Base-by-base conservation (phyloP, 2,797 vertebrate genomes). In the Phrynocephalus forsythii region DNA sequence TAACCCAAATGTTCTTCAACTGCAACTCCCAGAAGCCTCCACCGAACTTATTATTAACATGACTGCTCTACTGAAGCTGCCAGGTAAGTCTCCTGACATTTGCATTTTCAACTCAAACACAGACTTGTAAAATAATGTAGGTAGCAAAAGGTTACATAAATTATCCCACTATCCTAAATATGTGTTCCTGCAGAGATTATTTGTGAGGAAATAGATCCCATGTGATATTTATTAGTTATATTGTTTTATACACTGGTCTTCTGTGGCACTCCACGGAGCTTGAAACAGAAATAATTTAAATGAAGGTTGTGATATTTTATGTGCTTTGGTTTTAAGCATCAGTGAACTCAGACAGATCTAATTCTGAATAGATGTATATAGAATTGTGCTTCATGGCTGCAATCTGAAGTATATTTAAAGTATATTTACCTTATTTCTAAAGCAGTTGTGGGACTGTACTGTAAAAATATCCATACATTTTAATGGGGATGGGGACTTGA, bases 191-290 rank as follows among this genome's bases (percentile, higher is more conserved):
- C 3, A 77, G 73, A 60, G 73, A 77, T 85, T 73, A 85, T 85
- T 77, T 85, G 83, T 85, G 75, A 50, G 60, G 60, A 77, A 85
- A 48, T 76, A 28, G 73, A 85, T 85, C 60, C 76, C 73, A 77
- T 48, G 73, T 85, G 83, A 85, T 73, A 78, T 85, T 85, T 85
- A 77, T 85, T 85, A 85, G 83, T 85, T 73, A 77, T 77, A 24
- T 63, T 84, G 56, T 22, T 85, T 77, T 85, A 76, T 67, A 24
- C 38, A 66, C 16, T 77, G 60, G n/a, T 77, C 38, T 16, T 77
- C 73, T 77, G 66, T n/a, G 26, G 63, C 63, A 66, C 6, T 67
- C 24, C 56, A 44, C 6, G 26, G 52, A 8, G 30, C 24, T 76
- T 26, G 8, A 48, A 76, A 76, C 44, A 76, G 56, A 77, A 66